phyloP scores from a whole-genome alignment of 2,888 invertebrate species.

The Eremobia ochroleuca region DNA sequence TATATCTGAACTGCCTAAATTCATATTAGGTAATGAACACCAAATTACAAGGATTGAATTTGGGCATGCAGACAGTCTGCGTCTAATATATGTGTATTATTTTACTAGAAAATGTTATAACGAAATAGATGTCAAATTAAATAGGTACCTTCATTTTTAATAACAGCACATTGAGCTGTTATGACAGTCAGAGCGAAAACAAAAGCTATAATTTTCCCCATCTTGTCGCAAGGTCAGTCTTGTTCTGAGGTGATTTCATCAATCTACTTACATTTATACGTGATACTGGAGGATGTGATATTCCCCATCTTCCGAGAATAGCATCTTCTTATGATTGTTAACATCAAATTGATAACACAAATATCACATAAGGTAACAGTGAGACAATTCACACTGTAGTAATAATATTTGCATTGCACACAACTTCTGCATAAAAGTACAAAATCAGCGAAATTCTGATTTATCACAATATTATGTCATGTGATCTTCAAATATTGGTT shows the following conservation, averaged over 20 bases:
- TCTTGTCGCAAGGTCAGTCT: slow-evolving; percentile 69
- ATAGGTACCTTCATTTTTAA: slow-evolving; percentile 61
- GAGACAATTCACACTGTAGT: slow-evolving; percentile 73
- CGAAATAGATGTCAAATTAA: neutral
- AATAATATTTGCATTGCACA: slow-evolving; percentile 65
- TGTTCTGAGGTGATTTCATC: slow-evolving; percentile 68
- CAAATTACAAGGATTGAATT: neutral
- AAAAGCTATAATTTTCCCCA: slow-evolving; percentile 57
- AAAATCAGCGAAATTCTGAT: slow-evolving; percentile 57
- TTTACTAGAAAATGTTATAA: neutral
- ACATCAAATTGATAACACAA: slow-evolving; percentile 74
- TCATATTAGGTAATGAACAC: neutral
- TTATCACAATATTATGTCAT: slow-evolving; percentile 67
- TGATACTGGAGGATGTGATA: slow-evolving; percentile 64
- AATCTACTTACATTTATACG: slow-evolving; percentile 76
- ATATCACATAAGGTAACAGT: slow-evolving; percentile 73
- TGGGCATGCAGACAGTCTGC: neutral
- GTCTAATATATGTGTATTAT: neutral
- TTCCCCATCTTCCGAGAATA: slow-evolving; percentile 79
- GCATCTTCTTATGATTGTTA: slow-evolving; percentile 66
- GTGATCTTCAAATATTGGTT: slow-evolving; percentile 25
- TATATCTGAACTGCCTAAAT: neutral
- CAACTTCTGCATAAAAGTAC: slow-evolving; percentile 63
- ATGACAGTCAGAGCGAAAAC: slow-evolving; percentile 69
- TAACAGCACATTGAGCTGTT: slow-evolving; percentile 71